A percentile compares a stretch with the other conserved stretches of the same genome.
Evolutionary conservation across 1,140 invertebrate genomes (phyloP).

Genomic region (Sitophilus oryzae): DNA sequence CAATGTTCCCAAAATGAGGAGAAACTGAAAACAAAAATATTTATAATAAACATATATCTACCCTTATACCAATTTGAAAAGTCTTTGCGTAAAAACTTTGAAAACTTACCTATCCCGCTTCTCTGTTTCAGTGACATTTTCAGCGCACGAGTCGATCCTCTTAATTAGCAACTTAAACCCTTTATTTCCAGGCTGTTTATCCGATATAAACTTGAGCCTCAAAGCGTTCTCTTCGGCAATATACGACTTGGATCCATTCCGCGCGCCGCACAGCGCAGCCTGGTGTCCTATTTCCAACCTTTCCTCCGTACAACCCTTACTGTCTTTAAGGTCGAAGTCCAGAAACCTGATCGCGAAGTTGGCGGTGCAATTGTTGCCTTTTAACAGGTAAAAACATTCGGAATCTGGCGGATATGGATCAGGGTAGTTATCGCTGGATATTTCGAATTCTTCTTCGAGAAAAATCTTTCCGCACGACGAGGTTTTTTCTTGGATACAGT

Average conservation of each 20-base stretch:
- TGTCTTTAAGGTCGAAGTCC: conserved; percentile 48
- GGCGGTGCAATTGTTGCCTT: conserved; percentile 48
- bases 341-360: conserved; percentile 52
- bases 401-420: conserved; percentile 44
- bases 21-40: too few species aligned
- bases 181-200: conserved; percentile 28
- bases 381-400: conserved; percentile 49
- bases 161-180: conserved; percentile 51
- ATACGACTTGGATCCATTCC: conserved; percentile 46
- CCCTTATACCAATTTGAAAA: too few species aligned
- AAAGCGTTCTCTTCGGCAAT: conserved; percentile 44
- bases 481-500: too few species aligned
- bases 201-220: conserved; percentile 30
- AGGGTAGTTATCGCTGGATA: conserved; percentile 51
- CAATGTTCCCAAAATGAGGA: too few species aligned
- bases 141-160: conserved; percentile 24
- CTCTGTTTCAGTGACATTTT: background rate
- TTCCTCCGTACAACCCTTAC: conserved; percentile 48
- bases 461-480: conserved; percentile 31
- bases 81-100: background rate
- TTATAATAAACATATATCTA: too few species aligned
- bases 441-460: conserved; percentile 37
- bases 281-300: conserved; percentile 45
- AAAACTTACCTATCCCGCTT: background rate
- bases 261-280: conserved; percentile 48